These are phyloP conservation scores for Phyto melanocephala DNA, from an alignment of 2,888 invertebrate species.

Conservation along the genomic window DNA sequence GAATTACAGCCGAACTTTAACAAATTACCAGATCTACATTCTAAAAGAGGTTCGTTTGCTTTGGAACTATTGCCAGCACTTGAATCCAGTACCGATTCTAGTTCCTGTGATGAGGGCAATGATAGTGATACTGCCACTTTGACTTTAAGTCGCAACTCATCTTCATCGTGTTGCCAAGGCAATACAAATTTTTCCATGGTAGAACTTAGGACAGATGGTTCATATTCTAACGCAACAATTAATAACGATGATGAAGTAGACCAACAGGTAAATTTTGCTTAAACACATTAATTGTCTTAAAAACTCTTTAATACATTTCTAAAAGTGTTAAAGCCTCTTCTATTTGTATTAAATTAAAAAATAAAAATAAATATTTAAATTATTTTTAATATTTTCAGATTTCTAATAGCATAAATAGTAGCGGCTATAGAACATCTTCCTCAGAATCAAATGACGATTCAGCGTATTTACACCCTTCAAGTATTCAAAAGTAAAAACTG, in stretches of 20 bases:
- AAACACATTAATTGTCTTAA: not conserved
- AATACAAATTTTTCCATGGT: conserved; percentile 43
- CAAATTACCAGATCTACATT: not conserved
- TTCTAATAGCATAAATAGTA: conserved; percentile 69
- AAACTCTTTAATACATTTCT: no score
- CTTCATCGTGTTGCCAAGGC: conserved; percentile 68
- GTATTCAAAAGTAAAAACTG: conserved; percentile 40
- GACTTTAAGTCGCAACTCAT: conserved; percentile 70
- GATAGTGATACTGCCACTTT: conserved; percentile 70
- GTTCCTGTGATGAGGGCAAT: conserved; percentile 71
- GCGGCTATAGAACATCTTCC: conserved; percentile 68
- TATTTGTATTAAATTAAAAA: no score
- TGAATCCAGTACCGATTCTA: conserved; percentile 67
- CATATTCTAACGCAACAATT: conserved; percentile 9
- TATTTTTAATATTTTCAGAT: conserved; percentile 67
- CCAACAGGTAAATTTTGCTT: conserved; percentile 53
- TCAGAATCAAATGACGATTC: conserved; percentile 34
- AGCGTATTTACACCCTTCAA: not conserved
- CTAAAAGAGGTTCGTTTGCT: conserved; percentile 68
- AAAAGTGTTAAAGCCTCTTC: not conserved
- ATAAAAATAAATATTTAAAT: not conserved
- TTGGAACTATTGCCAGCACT: conserved; percentile 74
- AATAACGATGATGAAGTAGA: conserved; percentile 45
- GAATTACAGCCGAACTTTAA: conserved; percentile 35
- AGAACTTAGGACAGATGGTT: conserved; percentile 35